Evolutionary conservation across 2,113 vertebrate species (phyloP), one percentile per base, ranked within the genome.

Genomic region (Holacanthus passer): DNA sequence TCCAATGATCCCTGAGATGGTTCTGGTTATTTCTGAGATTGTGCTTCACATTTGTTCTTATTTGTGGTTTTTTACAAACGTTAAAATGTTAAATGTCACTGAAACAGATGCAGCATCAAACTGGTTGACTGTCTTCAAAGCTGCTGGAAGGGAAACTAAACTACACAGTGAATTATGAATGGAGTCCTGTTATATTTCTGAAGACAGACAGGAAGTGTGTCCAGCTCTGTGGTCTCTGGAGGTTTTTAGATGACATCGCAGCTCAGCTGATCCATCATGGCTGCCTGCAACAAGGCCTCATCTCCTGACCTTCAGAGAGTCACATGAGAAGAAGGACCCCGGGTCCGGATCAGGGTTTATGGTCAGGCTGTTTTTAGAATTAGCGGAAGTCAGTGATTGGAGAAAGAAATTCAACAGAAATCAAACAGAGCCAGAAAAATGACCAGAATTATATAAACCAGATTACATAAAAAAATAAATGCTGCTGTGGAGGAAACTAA

Each of bases 191-290:
- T 16, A 3, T 27, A 45, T 65, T 45, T 65, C 39, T 69, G 29
- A 35, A 24, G 35, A 22, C 29, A 45, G 69, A 65, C 59, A 64
- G 59, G 59, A 55, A 48, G 47, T 45, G 22, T 24, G n/a, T 43
- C 64, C 53, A 56, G 0, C 14, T 3, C 16, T 1, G 24, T 16
- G 2, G 17, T 47, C 64, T 27, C 64, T 7, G 4, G 65, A 68
- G 65, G 27, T 50, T 24, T 50, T 24, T 24, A 3, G 20, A 8
- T 39, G 47, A 69, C 47, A 17, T 19, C 22, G 27, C 13, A 12
- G 32, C 43, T 47, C 37, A 81, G 63, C 32, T 60, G 66, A 76
- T 69, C 45, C 65, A 75, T 69, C 79, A 69, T 55, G 37, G 55
- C 5, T 16, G 20, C 29, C 35, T 29, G 20, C 48, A 35, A 35